Evolutionary conservation across 2,888 invertebrate genomes (phyloP), one percentile per base, ranked within the genome.

Genomic region (Fragum sueziense): DNA sequence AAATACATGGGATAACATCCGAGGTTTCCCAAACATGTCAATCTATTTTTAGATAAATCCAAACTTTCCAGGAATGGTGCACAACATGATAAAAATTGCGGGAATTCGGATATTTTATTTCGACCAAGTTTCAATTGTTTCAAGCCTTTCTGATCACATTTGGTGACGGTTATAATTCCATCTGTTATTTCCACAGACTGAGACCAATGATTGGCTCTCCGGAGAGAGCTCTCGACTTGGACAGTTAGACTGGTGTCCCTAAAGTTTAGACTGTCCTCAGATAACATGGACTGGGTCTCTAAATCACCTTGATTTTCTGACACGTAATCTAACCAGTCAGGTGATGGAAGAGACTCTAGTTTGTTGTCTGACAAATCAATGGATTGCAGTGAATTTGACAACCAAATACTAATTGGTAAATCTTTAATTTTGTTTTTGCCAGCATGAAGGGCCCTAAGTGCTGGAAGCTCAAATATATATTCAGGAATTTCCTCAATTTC

Each of bases 31-130:
- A 98, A 96, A 72, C 91, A 89, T 34, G 87, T 91, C 34, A 95
- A 87, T 79, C 96, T 96, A 93, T 99, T 99, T 91, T 97, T 97
- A 0, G 98, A 96, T 95, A 99, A 95, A 92, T 98, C 98, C 22
- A 99, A 95, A 52, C 97, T 94, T 0, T 97, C 96, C 34, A 99
- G 95, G 87, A 96, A 95, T 0, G 97, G 96, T 6, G 97, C 98
- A 75, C 97, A 94, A 91, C 99, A 99, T 1, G 99, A 96, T 52
- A 99, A 94, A 62, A 97, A 96, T 1, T 95, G 95, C 0, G 99
- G 99, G 79, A 99, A 96, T 86, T 96, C 95, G 41, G 96, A 96
- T 92, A 99, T 97, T 87, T 96, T 95, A 94, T 99, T 99, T 94
- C 98, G 97, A 0, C 98, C 96, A 47, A 99, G 94, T 94, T 98